phyloP scores from a whole-genome alignment of 2,888 invertebrate species.

The Caenorhabditis sp. region DNA sequence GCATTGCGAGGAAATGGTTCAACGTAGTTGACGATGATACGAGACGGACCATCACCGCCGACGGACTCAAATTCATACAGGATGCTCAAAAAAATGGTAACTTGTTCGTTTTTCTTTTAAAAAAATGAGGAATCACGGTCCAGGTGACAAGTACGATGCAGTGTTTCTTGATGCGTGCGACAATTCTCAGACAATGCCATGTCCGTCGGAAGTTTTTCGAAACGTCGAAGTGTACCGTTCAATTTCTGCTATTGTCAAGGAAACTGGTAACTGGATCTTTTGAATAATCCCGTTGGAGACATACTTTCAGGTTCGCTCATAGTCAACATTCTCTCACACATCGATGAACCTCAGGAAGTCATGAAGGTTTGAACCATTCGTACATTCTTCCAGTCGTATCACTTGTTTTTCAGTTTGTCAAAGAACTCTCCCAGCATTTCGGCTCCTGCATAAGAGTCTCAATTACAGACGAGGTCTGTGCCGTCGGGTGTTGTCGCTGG shows the following conservation, averaged over 20 bases:
- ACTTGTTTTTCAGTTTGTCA: slow-evolving; percentile 35
- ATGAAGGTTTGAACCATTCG: slow-evolving; percentile 1
- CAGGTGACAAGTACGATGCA: slow-evolving; percentile 67
- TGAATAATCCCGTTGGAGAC: neutral
- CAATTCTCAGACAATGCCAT: slow-evolving; percentile 62
- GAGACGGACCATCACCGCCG: slow-evolving; percentile 62
- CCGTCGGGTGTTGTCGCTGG: neutral
- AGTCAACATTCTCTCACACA: slow-evolving; percentile 56
- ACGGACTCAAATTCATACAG: slow-evolving; percentile 69
- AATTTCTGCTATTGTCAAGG: slow-evolving; percentile 47
- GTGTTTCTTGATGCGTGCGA: slow-evolving; percentile 75
- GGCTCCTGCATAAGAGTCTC: slow-evolving; percentile 55
- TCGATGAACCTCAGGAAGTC: slow-evolving; percentile 20
- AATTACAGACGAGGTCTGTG: slow-evolving; percentile 40
- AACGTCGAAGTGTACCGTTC: slow-evolving; percentile 35
- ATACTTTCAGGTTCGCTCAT: slow-evolving; percentile 46
- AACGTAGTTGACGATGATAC: slow-evolving; percentile 62
- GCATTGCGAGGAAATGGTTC: slow-evolving; percentile 74
- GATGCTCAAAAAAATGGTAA: slow-evolving; percentile 60
- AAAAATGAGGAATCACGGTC: slow-evolving; percentile 2
- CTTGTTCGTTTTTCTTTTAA: neutral
- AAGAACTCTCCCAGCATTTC: slow-evolving; percentile 41
- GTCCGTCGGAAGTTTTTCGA: slow-evolving; percentile 67
- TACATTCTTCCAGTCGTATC: neutral
- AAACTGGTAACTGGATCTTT: slow-evolving; percentile 22